These are phyloP conservation scores for Bradypodion ventrale DNA, from an alignment of 2,797 vertebrate species.

Conservation along the genomic window DNA sequence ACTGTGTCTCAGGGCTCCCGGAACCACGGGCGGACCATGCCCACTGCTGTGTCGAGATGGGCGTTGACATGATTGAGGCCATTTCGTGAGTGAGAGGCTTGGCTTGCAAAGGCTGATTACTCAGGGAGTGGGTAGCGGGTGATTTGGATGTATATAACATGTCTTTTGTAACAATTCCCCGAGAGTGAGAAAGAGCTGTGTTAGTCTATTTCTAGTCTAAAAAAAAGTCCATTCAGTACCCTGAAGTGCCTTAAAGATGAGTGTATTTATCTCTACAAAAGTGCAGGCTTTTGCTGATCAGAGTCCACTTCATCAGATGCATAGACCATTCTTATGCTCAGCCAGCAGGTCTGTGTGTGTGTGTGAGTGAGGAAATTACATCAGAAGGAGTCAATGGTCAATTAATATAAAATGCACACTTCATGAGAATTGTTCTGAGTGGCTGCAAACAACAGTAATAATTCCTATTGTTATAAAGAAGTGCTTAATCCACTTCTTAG, in stretches of 20 bases:
- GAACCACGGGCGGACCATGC: conserved; percentile 94
- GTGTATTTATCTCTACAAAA: background rate
- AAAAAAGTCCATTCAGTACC: background rate
- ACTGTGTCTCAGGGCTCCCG: conserved; percentile 93
- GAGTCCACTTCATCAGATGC: background rate
- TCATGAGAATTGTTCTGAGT: background rate
- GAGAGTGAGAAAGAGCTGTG: background rate
- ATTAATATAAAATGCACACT: background rate
- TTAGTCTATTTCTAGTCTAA: background rate
- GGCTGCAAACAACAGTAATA: background rate
- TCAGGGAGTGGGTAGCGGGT: background rate
- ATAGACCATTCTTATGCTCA: background rate
- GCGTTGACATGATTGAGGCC: conserved; percentile 97
- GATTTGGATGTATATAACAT: background rate
- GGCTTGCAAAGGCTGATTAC: background rate
- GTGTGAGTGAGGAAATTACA: background rate
- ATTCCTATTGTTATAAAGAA: no score
- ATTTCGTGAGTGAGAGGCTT: conserved; percentile 86
- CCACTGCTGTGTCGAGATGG: conserved; percentile 98
- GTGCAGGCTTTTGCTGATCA: background rate
- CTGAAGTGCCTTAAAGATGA: background rate
- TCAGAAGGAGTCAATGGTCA: background rate
- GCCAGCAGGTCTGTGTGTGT: background rate
- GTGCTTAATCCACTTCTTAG: background rate
- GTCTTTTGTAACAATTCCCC: background rate